These are phyloP conservation scores for Cyprinodon variegatus DNA, from an alignment of 2,113 vertebrate species.

Conservation along the genomic window DNA sequence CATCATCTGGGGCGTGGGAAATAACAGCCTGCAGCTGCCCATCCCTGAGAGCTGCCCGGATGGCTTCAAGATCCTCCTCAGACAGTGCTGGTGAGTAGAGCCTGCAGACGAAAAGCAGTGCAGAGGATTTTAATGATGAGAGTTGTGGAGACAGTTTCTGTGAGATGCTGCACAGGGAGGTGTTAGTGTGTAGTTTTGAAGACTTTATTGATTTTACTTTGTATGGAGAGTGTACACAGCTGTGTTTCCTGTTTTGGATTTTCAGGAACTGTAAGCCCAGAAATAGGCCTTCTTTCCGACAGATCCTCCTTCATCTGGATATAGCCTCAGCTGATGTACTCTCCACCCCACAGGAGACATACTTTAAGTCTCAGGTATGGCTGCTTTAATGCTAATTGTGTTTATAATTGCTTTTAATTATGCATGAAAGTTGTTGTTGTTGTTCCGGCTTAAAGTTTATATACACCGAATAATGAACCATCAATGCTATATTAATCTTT, in stretches of 20 bases:
- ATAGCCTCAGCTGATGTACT: slow-evolving; percentile 96
- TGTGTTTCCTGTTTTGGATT: slow-evolving; percentile 44
- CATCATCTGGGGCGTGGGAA: slow-evolving; percentile 98
- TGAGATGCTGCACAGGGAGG: slow-evolving; percentile 12
- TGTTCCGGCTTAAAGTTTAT: background rate
- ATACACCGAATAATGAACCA: background rate
- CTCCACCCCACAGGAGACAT: slow-evolving; percentile 96
- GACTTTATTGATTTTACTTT: slow-evolving; percentile 49
- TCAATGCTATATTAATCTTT: background rate
- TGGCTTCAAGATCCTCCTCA: slow-evolving; percentile 96
- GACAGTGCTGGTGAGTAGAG: slow-evolving; percentile 92
- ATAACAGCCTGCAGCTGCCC: slow-evolving; percentile 97
- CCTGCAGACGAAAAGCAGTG: slow-evolving; percentile 17
- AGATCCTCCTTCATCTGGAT: slow-evolving; percentile 95
- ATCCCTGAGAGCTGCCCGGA: slow-evolving; percentile 95
- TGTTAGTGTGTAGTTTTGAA: slow-evolving; percentile 29
- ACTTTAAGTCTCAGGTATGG: slow-evolving; percentile 94
- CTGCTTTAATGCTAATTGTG: background rate
- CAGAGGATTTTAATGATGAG: background rate
- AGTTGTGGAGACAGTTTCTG: slow-evolving; percentile 9
- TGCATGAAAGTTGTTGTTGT: background rate
- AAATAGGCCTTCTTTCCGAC: slow-evolving; percentile 94
- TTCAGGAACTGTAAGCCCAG: slow-evolving; percentile 95
- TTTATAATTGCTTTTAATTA: background rate
- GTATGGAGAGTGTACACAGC: slow-evolving; percentile 37